phyloP scores from a whole-genome alignment of 1,140 invertebrate genomes.

The Bombus polaris region DNA sequence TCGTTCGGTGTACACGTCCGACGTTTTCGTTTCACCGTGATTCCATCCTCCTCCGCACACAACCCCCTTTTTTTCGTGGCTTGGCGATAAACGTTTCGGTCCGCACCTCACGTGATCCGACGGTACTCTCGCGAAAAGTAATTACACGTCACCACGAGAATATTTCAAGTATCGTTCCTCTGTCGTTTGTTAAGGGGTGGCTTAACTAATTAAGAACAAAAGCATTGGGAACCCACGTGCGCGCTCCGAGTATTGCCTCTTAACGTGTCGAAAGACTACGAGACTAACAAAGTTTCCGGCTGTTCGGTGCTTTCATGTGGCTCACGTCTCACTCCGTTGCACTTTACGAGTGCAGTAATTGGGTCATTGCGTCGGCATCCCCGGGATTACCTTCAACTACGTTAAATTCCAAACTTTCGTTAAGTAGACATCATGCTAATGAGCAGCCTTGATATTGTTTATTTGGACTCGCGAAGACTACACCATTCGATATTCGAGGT shows the following conservation, averaged over 20 bases:
- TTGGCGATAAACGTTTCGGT: background rate
- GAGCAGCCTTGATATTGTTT: constrained; percentile 38
- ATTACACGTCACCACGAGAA: background rate
- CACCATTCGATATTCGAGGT: background rate
- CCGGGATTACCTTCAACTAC: constrained; percentile 28
- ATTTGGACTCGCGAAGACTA: background rate
- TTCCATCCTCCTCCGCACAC: background rate
- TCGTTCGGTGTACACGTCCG: constrained; percentile 13
- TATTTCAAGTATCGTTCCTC: constrained; percentile 32
- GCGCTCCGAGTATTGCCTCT: constrained; percentile 6
- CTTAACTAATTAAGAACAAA: constrained; percentile 57
- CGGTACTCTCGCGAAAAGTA: background rate
- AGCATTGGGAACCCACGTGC: background rate
- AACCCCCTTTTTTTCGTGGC: too few species aligned
- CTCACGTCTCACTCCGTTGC: constrained; percentile 61
- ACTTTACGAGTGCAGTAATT: constrained; percentile 65
- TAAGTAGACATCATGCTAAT: constrained; percentile 44
- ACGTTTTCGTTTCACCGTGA: constrained; percentile 32
- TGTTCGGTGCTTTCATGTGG: constrained; percentile 63
- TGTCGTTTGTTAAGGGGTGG: constrained; percentile 35
- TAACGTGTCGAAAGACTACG: constrained; percentile 59
- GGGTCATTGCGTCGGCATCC: constrained; percentile 54
- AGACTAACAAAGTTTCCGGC: constrained; percentile 58
- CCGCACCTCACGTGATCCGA: background rate
- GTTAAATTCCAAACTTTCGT: constrained; percentile 49